Evolutionary conservation across 2,888 invertebrate genomes (phyloP).

Genomic region (Conops quadrifasciatus): DNA sequence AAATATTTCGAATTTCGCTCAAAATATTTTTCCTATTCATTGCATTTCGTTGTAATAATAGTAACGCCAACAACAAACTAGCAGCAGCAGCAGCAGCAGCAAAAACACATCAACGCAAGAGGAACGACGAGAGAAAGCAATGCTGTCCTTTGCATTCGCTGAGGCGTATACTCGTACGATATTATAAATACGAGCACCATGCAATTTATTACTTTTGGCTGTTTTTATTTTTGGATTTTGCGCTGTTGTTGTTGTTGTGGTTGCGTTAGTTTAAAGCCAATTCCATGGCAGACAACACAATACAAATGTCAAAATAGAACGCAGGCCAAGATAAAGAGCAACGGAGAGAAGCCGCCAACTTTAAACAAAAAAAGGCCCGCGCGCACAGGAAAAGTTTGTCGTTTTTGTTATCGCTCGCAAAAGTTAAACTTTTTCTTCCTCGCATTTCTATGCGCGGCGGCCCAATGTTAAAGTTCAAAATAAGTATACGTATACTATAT

Average conservation of each 20-base stretch:
- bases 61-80: neutral
- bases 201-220: constrained; percentile 26
- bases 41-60: constrained; percentile 21
- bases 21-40: constrained; percentile 28
- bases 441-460: constrained; percentile 31
- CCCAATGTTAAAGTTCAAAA: constrained; percentile 20
- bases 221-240: constrained; percentile 22
- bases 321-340: neutral
- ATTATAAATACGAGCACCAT: constrained; percentile 2
- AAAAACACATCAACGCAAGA: constrained; percentile 18
- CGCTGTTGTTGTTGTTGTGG: constrained; percentile 11
- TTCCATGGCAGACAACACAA: constrained; percentile 42
- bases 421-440: constrained; percentile 42
- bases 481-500: neutral
- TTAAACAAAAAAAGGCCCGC: constrained; percentile 10
- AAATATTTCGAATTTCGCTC: constrained; percentile 33
- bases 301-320: constrained; percentile 31
- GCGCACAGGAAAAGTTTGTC: constrained; percentile 22
- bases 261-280: constrained; percentile 39
- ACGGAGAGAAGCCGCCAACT: neutral
- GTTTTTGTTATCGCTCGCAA: constrained; percentile 29
- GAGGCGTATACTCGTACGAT: constrained; percentile 4
- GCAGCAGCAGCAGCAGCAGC: neutral
- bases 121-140: constrained; percentile 24
- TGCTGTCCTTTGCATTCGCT: constrained; percentile 29